Conservation (phyloP, 2,113 vertebrate genomes). For the Rhipidura dahli region DNA sequence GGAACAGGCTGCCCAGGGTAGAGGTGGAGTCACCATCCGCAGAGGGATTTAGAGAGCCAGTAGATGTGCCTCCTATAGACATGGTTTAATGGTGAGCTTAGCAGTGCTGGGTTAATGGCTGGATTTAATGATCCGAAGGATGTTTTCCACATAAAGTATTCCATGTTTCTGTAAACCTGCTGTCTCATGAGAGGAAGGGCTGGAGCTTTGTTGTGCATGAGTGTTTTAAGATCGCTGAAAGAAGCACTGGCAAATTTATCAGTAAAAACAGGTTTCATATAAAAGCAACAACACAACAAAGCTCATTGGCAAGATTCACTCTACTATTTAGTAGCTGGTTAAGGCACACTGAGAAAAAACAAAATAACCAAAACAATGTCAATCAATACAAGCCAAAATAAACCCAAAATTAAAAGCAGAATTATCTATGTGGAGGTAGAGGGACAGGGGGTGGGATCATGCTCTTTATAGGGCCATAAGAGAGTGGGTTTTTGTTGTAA, state of each 20-base stretch:
- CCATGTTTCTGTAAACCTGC: neutral
- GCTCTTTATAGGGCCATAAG: neutral
- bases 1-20: neutral
- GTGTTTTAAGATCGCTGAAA: neutral
- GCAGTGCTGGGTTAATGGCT: neutral
- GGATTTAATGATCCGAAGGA: neutral
- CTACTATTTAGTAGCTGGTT: neutral
- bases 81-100: neutral
- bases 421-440: neutral
- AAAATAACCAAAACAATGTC: neutral
- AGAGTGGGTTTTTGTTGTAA: neutral
- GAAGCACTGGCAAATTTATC: neutral
- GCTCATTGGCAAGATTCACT: fast-evolving
- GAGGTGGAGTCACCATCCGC: neutral
- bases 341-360: neutral
- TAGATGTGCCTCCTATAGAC: neutral
- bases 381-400: neutral
- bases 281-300: neutral
- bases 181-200: neutral
- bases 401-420: neutral
- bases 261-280: neutral
- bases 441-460: no score
- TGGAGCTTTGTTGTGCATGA: neutral
- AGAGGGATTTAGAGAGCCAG: neutral
- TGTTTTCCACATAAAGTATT: neutral